These are phyloP conservation scores for Sander lucioperca DNA, from an alignment of 2,113 vertebrate genomes.

Conservation along the genomic window DNA sequence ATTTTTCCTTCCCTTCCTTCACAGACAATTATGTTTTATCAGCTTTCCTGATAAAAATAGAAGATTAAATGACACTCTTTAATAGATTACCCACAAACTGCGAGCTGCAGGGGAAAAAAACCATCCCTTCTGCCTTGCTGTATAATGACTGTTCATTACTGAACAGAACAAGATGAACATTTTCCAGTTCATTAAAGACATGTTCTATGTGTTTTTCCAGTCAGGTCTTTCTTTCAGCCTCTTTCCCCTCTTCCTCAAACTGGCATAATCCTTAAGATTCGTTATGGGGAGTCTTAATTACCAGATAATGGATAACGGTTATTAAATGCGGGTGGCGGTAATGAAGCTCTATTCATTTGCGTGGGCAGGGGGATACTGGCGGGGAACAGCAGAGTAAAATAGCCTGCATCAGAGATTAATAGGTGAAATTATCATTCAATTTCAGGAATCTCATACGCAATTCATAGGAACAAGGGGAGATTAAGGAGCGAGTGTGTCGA, in stretches of 20 bases:
- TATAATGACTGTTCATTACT: conserved; percentile 98
- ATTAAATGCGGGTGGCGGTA: conserved; percentile 97
- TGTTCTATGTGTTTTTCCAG: conserved; percentile 93
- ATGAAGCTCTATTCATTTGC: conserved; percentile 99
- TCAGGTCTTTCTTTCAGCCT: conserved; percentile 60
- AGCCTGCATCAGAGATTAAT: conserved; percentile 98
- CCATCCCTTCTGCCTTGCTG: conserved; percentile 89
- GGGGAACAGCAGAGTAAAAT: conserved; percentile 93
- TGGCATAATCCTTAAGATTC: conserved; percentile 96
- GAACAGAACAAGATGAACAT: conserved; percentile 98
- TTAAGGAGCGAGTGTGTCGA: conserved; percentile 93
- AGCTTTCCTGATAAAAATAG: conserved; percentile 98
- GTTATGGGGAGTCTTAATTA: conserved; percentile 99
- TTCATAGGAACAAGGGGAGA: conserved; percentile 95
- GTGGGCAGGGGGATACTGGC: conserved; percentile 80
- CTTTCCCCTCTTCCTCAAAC: conserved; percentile 73
- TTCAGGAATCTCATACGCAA: conserved; percentile 98
- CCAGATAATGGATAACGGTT: conserved; percentile 99
- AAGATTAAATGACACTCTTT: conserved; percentile 95
- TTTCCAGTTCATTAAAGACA: conserved; percentile 99
- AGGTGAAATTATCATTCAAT: conserved; percentile 99
- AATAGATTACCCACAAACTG: conserved; percentile 98
- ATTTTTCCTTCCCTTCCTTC: conserved; percentile 75
- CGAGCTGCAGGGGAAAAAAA: conserved; percentile 85
- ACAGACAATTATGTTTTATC: conserved; percentile 93